These are phyloP conservation scores for Cyanoramphus novaezelandiae DNA, from an alignment of 2,113 vertebrate genomes.

Conservation along the genomic window DNA sequence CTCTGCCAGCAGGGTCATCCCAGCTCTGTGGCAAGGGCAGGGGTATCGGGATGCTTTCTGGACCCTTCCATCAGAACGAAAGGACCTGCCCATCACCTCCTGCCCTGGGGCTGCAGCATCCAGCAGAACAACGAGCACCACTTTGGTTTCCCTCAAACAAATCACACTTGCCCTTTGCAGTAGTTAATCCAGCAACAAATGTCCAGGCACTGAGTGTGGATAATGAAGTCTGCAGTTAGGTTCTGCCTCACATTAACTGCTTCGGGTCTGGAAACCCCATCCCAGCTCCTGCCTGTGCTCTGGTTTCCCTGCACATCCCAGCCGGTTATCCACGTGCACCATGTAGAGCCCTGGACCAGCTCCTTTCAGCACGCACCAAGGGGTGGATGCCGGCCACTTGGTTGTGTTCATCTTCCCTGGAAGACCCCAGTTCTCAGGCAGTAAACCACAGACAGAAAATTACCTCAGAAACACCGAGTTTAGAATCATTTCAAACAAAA, in stretches of 20 bases:
- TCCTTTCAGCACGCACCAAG: background rate
- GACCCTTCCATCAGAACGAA: background rate
- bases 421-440: background rate
- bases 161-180: background rate
- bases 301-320: background rate
- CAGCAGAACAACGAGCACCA: background rate
- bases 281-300: background rate
- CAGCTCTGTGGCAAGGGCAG: background rate
- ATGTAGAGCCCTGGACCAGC: background rate
- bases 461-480: background rate
- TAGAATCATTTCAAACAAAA: background rate
- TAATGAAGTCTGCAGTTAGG: background rate
- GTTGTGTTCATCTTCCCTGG: background rate
- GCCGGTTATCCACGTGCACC: too few species aligned
- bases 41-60: accelerated
- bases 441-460: background rate
- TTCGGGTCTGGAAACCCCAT: background rate
- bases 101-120: background rate
- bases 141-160: background rate
- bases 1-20: background rate
- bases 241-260: background rate
- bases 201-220: background rate
- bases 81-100: background rate
- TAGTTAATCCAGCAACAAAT: background rate
- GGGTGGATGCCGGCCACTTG: background rate